Evolutionary conservation across 2,113 vertebrate genomes (phyloP).

Genomic region (Helogale parvula): DNA sequence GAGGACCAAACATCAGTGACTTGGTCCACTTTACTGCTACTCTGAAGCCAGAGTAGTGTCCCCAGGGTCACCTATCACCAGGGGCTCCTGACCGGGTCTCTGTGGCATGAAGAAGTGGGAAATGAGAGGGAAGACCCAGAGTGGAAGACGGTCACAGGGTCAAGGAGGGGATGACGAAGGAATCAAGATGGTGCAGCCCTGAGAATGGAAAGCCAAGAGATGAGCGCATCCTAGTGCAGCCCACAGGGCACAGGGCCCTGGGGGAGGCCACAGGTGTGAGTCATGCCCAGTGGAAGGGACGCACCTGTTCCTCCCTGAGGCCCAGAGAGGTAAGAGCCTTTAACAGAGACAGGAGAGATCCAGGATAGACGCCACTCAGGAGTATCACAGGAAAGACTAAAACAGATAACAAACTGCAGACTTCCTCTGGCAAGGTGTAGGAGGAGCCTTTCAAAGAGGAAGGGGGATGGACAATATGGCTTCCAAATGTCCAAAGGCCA

Average conservation of each 20-base stretch:
- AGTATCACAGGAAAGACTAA: neutral
- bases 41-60: neutral
- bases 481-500: neutral
- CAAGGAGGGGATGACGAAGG: neutral
- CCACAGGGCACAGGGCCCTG: neutral
- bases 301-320: neutral
- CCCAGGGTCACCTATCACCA: neutral
- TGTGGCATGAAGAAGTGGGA: neutral
- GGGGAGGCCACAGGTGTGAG: neutral
- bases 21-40: neutral
- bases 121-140: neutral
- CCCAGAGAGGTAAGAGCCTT: neutral
- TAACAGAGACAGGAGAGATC: neutral
- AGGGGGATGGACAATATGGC: neutral
- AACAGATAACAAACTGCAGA: neutral
- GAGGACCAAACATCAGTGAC: neutral
- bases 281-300: neutral
- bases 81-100: neutral
- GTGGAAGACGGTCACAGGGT: neutral
- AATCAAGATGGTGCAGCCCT: neutral
- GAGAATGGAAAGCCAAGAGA: neutral
- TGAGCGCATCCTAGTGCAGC: neutral
- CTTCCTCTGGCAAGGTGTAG: neutral
- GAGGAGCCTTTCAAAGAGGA: neutral
- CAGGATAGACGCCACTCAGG: neutral